Percentiles rank a stretch among this genome's conserved stretches.
These are phyloP conservation scores for Rhinoptilus africanus DNA, from an alignment of 2,113 vertebrate genomes.

Conservation along the genomic window DNA sequence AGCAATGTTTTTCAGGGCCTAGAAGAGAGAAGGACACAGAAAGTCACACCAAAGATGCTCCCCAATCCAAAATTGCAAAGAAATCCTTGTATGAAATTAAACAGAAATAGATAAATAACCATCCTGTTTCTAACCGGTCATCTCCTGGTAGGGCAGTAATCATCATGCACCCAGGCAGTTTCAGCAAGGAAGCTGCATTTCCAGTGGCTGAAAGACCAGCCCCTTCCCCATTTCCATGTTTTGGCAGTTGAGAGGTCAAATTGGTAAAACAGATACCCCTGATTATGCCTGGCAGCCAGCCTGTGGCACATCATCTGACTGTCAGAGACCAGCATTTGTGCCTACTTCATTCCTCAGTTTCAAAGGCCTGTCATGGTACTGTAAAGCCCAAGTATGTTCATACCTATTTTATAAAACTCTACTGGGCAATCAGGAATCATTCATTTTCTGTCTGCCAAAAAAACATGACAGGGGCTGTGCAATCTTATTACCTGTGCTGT, in stretches of 20 bases:
- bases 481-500: constrained; percentile 83
- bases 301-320: neutral
- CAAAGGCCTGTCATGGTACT: neutral
- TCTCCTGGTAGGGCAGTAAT: neutral
- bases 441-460: neutral
- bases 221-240: neutral
- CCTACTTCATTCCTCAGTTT: neutral
- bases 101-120: neutral
- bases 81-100: neutral
- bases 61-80: neutral
- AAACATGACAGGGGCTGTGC: neutral
- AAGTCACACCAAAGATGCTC: neutral
- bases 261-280: neutral
- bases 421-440: neutral
- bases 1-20: constrained; percentile 97
- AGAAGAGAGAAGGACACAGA: constrained; percentile 11
- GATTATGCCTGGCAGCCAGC: neutral
- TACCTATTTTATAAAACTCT: neutral
- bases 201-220: neutral
- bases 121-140: neutral
- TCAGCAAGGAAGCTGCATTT: neutral
- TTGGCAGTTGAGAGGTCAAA: neutral
- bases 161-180: neutral
- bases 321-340: neutral
- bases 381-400: neutral